phyloP scores from a whole-genome alignment of 2,888 invertebrate genomes.

The Phlogophora meticulosa region DNA sequence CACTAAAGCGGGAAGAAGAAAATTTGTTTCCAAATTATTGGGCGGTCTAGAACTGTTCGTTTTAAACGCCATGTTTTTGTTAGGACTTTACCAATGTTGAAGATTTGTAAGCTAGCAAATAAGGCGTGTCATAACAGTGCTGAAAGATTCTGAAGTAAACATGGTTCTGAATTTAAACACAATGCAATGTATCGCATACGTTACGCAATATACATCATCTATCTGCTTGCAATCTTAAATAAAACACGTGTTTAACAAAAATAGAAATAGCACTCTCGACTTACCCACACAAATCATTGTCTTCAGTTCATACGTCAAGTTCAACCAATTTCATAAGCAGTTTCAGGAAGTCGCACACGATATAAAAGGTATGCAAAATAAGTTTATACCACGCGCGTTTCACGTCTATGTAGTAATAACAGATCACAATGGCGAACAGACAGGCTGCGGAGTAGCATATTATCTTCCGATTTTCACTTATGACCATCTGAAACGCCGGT shows the following conservation, averaged over 20 bases:
- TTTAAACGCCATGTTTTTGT: background rate
- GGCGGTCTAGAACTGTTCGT: background rate
- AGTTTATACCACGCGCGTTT: conserved; percentile 85
- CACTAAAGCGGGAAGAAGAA: background rate
- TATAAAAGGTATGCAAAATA: conserved; percentile 83
- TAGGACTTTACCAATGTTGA: no score
- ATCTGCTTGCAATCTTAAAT: no score
- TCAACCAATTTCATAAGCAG: conserved; percentile 86
- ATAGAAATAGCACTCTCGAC: conserved; percentile 45
- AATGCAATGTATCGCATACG: no score
- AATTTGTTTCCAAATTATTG: conserved; percentile 2
- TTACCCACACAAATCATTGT: conserved; percentile 71
- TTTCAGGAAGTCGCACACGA: conserved; percentile 85
- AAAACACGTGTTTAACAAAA: no score
- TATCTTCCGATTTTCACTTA: conserved; percentile 79
- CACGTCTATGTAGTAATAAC: conserved; percentile 81
- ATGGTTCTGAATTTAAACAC: no score
- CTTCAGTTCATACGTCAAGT: conserved; percentile 76
- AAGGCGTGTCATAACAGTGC: background rate
- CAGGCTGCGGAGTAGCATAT: conserved; percentile 78
- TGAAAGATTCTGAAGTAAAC: no score
- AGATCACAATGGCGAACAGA: conserved; percentile 74
- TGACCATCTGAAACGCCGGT: conserved; percentile 84
- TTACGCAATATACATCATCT: no score
- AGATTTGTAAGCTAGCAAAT: background rate